Evolutionary conservation across 2,113 vertebrate genomes (phyloP).

Genomic region (Pseudorhombus dupliciocellatus): DNA sequence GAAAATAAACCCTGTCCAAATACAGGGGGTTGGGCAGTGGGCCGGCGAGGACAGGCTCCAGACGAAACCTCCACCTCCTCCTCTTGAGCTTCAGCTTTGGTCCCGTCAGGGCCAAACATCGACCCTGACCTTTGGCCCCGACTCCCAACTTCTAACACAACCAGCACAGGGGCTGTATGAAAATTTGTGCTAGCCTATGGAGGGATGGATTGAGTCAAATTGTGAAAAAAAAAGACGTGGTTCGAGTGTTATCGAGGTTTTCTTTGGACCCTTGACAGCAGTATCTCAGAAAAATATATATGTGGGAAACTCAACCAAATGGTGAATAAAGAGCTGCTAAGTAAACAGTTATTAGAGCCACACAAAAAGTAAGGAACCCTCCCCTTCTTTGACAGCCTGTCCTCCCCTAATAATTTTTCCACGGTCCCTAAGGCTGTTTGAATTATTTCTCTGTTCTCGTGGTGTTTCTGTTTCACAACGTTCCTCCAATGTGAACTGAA

Average conservation of each 20-base stretch:
- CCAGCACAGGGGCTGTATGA: background rate
- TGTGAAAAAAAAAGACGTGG: background rate
- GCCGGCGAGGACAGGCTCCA: constrained; percentile 58
- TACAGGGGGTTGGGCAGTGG: constrained; percentile 56
- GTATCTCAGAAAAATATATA: constrained; percentile 5
- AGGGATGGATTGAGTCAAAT: too few species aligned
- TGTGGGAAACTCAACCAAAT: background rate
- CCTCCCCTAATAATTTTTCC: background rate
- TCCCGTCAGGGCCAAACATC: constrained; percentile 30
- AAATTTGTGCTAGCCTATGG: background rate
- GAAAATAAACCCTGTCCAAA: constrained; percentile 77
- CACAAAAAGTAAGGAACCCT: constrained; percentile 9
- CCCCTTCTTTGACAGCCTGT: constrained; percentile 2
- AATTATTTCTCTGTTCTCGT: constrained; percentile 5
- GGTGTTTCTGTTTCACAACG: constrained; percentile 21
- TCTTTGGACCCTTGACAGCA: background rate
- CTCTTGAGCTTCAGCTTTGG: constrained; percentile 16
- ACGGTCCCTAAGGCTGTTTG: background rate
- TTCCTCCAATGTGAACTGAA: constrained; percentile 7
- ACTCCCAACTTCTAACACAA: constrained; percentile 11
- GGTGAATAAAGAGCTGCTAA: constrained; percentile 4
- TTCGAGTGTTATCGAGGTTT: background rate
- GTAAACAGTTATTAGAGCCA: constrained; percentile 7
- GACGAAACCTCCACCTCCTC: constrained; percentile 46
- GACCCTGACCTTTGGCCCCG: constrained; percentile 48